A percentile compares a stretch with the other conserved stretches of the same genome.
Conservation (phyloP, 2,797 vertebrate genomes). For the Pelochelys cantorii region DNA sequence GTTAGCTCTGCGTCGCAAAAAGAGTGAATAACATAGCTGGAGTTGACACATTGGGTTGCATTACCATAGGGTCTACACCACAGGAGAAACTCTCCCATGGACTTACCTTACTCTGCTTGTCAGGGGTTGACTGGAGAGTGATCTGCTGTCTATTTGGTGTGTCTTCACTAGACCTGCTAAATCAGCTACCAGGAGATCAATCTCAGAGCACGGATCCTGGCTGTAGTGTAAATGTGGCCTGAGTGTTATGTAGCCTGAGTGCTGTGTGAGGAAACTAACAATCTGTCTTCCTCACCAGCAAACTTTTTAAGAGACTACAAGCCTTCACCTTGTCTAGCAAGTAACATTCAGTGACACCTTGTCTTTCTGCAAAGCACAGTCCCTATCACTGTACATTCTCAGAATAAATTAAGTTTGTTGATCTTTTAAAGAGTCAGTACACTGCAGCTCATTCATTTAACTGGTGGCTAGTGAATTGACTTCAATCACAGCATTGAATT, state of each 20-base stretch:
- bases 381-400: background rate
- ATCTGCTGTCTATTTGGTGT: too few species aligned
- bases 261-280: too few species aligned
- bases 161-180: too few species aligned
- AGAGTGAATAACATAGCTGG: background rate
- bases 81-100: too few species aligned
- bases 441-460: background rate
- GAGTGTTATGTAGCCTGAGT: background rate
- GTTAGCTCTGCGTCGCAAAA: background rate
- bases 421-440: background rate
- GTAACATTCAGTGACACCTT: background rate
- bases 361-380: background rate
- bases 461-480: background rate
- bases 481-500: too few species aligned
- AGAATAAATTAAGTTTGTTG: background rate
- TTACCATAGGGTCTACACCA: too few species aligned
- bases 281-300: background rate
- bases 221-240: too few species aligned
- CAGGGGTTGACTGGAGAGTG: too few species aligned
- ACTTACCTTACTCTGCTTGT: too few species aligned
- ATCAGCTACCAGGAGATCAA: too few species aligned
- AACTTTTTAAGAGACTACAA: background rate
- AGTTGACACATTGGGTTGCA: too few species aligned
- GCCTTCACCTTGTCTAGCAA: background rate
- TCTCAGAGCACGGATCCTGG: too few species aligned